Conservation (phyloP, 2,888 invertebrate genomes). For the Lamellibrachia satsuma region DNA sequence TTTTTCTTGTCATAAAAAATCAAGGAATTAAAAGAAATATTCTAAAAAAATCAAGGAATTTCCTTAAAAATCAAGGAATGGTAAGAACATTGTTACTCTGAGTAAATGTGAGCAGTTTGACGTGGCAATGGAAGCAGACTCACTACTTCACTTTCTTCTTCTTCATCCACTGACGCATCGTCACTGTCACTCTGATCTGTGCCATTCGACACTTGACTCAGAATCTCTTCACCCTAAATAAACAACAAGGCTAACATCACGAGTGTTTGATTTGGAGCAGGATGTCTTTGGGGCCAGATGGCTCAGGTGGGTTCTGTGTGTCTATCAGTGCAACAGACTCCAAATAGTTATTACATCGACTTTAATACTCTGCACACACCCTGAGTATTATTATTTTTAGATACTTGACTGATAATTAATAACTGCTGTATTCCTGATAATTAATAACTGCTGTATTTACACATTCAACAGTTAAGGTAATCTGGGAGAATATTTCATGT, state of each 20-base stretch:
- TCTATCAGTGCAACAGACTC: too few relatives aligned
- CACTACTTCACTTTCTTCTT: background rate
- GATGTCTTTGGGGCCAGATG: background rate
- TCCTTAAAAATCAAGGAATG: too few relatives aligned
- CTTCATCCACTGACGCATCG: background rate
- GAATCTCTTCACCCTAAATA: conserved; percentile 39
- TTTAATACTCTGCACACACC: too few relatives aligned
- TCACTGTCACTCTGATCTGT: background rate
- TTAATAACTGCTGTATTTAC: background rate
- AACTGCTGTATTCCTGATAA: background rate
- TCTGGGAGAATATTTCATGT: background rate
- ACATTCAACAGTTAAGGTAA: background rate
- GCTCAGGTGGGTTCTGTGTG: background rate
- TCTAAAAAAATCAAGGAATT: too few relatives aligned
- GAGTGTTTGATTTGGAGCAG: background rate
- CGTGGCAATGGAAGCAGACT: background rate
- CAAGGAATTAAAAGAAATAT: too few relatives aligned
- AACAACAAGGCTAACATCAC: background rate
- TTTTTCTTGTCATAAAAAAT: too few relatives aligned
- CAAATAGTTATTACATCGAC: too few relatives aligned
- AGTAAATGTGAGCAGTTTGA: background rate
- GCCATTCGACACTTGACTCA: conserved; percentile 32
- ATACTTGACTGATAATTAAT: background rate
- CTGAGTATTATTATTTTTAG: too few relatives aligned
- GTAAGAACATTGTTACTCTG: too few relatives aligned